A percentile compares a stretch with the other conserved stretches of the same genome.
phyloP scores from a whole-genome alignment of 1,140 invertebrate species.

The Lordiphosa clarofinis region DNA sequence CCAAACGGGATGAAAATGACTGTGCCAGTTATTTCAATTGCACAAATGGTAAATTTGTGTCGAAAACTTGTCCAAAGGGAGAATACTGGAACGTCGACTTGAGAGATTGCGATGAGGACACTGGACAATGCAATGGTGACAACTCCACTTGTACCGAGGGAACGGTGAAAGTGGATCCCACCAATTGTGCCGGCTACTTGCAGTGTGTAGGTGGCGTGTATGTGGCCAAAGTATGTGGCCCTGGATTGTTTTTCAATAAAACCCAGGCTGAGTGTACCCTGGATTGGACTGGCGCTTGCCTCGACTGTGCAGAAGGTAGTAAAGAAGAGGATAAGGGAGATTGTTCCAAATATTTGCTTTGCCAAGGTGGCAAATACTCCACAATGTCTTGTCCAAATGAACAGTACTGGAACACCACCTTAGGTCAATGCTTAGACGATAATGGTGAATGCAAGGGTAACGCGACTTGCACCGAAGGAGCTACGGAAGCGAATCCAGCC shows the following conservation, averaged over 20 bases:
- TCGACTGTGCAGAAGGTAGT: conserved; percentile 21
- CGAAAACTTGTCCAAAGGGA: not conserved
- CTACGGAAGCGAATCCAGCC: not conserved
- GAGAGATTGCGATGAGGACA: not conserved
- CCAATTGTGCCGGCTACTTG: conserved; percentile 21
- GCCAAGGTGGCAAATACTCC: conserved; percentile 19
- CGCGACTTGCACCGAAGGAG: conserved; percentile 17
- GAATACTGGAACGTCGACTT: conserved; percentile 17
- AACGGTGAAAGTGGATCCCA: not conserved
- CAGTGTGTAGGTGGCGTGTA: conserved; percentile 12
- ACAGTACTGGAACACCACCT: conserved; percentile 24
- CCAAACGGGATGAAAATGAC: not conserved
- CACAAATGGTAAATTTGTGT: conserved; percentile 11
- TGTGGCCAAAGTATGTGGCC: not conserved
- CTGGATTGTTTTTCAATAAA: not conserved
- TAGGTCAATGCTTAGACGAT: too few species aligned
- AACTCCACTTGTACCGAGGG: conserved; percentile 12
- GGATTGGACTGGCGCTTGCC: conserved; percentile 18
- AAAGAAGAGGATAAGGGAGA: conserved; percentile 1
- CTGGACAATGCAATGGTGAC: conserved; percentile 29
- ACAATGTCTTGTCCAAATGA: conserved; percentile 8
- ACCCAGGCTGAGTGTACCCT: not conserved
- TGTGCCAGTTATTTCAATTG: conserved; percentile 17
- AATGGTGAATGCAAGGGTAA: conserved; percentile 30
- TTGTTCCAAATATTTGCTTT: conserved; percentile 31